Evolutionary conservation across 2,888 invertebrate species (phyloP), one percentile per base, ranked within the genome.

Genomic region (Cephus pulcher): DNA sequence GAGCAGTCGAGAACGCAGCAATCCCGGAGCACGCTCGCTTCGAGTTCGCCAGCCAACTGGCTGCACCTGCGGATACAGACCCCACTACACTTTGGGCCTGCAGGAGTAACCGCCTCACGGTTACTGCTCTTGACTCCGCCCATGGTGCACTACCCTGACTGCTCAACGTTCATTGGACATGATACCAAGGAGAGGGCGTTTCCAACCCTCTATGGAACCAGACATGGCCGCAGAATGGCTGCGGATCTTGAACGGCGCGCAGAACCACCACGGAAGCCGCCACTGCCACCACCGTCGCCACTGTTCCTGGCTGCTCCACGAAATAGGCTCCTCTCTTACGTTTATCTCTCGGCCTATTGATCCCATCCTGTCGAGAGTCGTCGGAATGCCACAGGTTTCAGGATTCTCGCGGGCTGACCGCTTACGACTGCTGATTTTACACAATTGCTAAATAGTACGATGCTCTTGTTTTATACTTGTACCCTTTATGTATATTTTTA

Each of bases 11-110:
- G 56, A 56, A 56, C 56, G 56, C 76, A 71, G 71, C 40, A 80
- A 82, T 76, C 81, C 85, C 82, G 86, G 85, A 87, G 87, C 88
- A 83, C 88, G 85, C 89, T 88, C 88, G 88, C 86, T 85, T 87
- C 88, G 88, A 89, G 90, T 89, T 90, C 88, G 89, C 88, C 90
- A 89, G 87, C 88, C 88, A 89, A 91, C 91, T 91, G 86, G 83
- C 86, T 86, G 89, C 88, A 87, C 89, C 88, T 88, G 89, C 88
- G 87, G 83, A 37, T 83, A 82, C 80, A 83, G 76, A 81, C 80
- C 81, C 80, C 84, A 82, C 83, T 83, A 73, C 75, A 56, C 75
- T 75, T 77, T 80, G 85, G 85, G 86, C 81, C 84, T 82, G 84
- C 84, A 81, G 82, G 82, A 84, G 81, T 82, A 80, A 75, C 82